Evolutionary conservation across 2,797 vertebrate species (phyloP).

Genomic region (Poeciliopsis paucimaculata): DNA sequence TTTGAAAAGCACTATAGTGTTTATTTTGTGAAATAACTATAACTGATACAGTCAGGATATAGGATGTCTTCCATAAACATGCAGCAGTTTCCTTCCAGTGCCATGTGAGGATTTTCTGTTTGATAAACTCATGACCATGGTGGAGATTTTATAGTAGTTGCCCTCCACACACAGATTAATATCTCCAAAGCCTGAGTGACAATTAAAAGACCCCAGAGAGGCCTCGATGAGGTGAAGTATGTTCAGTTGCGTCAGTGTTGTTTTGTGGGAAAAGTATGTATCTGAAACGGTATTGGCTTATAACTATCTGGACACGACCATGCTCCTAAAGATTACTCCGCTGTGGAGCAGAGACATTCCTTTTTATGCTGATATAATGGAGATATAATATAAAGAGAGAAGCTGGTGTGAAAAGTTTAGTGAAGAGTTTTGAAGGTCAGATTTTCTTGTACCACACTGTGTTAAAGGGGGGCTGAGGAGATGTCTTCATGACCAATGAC

Average conservation of each 20-base stretch:
- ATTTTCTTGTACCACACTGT: neutral
- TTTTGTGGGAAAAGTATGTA: constrained; percentile 29
- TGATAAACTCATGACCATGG: constrained; percentile 29
- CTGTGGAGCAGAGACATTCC: constrained; percentile 5
- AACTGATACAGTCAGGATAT: constrained; percentile 24
- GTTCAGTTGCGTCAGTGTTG: constrained; percentile 69
- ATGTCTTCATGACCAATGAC: constrained; percentile 49
- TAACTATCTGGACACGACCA: constrained; percentile 36
- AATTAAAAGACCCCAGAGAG: constrained; percentile 54
- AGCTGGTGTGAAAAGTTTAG: constrained; percentile 12
- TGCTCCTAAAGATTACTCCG: neutral
- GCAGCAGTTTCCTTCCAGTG: constrained; percentile 50
- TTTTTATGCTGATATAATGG: constrained; percentile 6
- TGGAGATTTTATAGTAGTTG: constrained; percentile 34
- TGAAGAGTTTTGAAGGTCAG: constrained; percentile 22
- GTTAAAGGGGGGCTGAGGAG: neutral
- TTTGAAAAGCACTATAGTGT: constrained; percentile 3
- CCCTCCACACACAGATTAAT: constrained; percentile 17
- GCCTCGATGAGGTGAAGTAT: constrained; percentile 23
- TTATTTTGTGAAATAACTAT: constrained; percentile 26
- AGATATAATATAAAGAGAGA: constrained; percentile 14
- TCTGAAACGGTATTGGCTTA: constrained; percentile 62
- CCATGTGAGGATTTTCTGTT: constrained; percentile 26
- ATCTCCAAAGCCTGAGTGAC: constrained; percentile 36
- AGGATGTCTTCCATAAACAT: constrained; percentile 52